Evolutionary conservation across 2,113 vertebrate genomes (phyloP).

Genomic region (Saimiri boliviensis): DNA sequence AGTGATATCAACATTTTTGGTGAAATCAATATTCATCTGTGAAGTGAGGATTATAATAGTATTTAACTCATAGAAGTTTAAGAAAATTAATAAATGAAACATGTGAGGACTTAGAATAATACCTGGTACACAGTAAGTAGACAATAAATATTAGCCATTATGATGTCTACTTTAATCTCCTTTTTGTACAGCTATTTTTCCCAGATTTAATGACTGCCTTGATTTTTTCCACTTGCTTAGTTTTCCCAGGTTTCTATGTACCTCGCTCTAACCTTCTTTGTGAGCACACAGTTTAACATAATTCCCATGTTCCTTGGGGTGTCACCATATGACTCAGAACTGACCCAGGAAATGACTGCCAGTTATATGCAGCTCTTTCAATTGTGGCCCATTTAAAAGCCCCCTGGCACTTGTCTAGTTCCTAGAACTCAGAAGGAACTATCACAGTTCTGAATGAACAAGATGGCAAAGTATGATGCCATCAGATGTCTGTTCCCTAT

Average conservation of each 20-base stretch:
- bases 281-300: not conserved
- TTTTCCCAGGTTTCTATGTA: not conserved
- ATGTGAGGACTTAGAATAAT: not conserved
- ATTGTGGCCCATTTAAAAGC: not conserved
- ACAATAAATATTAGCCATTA: not conserved
- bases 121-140: not conserved
- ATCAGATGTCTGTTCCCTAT: not conserved
- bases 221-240: not conserved
- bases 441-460: not conserved
- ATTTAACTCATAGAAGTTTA: not conserved
- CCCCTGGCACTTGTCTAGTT: not conserved
- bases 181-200: not conserved
- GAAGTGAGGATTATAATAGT: not conserved
- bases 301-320: not conserved
- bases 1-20: not conserved
- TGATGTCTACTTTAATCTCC: not conserved
- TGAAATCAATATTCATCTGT: not conserved
- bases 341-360: not conserved
- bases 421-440: not conserved
- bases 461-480: not conserved
- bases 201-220: not conserved
- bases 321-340: not conserved
- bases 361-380: not conserved
- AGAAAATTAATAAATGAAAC: not conserved
- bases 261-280: not conserved